These are phyloP conservation scores for Ptilonorhynchus violaceus DNA, from an alignment of 2,113 vertebrate species.

Conservation along the genomic window DNA sequence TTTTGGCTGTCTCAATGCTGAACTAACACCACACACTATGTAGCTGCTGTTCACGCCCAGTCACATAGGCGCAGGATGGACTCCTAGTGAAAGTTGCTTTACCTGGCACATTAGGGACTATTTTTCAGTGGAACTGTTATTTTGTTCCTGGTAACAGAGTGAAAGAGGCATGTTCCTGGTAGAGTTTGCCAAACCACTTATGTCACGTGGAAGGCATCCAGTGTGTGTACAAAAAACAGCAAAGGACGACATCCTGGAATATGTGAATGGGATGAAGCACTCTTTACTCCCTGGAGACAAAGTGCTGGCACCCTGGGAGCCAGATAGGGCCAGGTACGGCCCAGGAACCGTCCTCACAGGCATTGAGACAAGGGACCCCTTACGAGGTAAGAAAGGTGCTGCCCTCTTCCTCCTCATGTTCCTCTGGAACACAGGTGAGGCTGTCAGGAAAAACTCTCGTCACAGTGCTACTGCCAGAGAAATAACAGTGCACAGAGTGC, in stretches of 20 bases:
- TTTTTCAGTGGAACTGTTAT: not conserved
- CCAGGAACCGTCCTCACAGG: slow-evolving; percentile 79
- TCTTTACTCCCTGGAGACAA: slow-evolving; percentile 78
- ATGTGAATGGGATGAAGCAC: slow-evolving; percentile 40
- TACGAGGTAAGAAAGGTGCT: slow-evolving; percentile 69
- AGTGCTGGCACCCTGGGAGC: slow-evolving; percentile 85
- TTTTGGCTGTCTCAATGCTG: not conserved
- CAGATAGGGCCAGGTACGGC: slow-evolving; percentile 68
- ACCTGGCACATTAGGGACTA: not conserved
- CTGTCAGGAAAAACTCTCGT: not conserved
- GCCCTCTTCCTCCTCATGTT: not conserved
- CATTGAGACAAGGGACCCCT: slow-evolving; percentile 65
- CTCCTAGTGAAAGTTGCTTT: not conserved
- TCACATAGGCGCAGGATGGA: not conserved
- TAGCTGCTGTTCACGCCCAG: not conserved
- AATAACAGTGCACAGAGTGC: not conserved
- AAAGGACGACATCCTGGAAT: slow-evolving; percentile 75
- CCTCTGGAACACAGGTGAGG: not conserved
- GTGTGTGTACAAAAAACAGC: slow-evolving; percentile 60
- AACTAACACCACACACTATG: not conserved
- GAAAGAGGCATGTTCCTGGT: slow-evolving; percentile 74
- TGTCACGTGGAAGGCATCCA: not conserved
- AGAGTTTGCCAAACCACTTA: slow-evolving; percentile 72
- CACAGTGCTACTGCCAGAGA: not conserved
- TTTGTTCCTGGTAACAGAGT: slow-evolving; percentile 63